phyloP scores from a whole-genome alignment of 2,113 vertebrate species.

The Excalfactoria chinensis region DNA sequence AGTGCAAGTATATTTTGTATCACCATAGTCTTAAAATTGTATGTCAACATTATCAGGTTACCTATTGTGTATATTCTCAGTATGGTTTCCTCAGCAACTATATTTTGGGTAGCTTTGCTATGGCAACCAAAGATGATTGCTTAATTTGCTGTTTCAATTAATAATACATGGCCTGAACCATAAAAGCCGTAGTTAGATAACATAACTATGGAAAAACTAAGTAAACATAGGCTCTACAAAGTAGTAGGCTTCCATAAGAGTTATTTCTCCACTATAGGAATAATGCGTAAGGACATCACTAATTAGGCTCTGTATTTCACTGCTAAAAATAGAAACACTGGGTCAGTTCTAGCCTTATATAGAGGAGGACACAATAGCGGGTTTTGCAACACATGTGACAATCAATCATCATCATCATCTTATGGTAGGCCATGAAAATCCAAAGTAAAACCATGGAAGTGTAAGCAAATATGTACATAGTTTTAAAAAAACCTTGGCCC shows the following conservation, averaged over 20 bases:
- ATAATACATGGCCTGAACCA: conserved; percentile 47
- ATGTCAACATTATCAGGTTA: conserved; percentile 58
- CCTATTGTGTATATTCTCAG: conserved; percentile 50
- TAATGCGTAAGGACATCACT: not conserved
- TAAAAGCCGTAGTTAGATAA: conserved; percentile 44
- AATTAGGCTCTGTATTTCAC: conserved; percentile 22
- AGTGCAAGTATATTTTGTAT: not conserved
- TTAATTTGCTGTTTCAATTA: conserved; percentile 68
- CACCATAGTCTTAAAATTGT: not conserved
- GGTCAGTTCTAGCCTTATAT: not conserved
- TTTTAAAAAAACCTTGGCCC: not conserved
- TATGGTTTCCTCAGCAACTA: conserved; percentile 72
- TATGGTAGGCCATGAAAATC: not conserved
- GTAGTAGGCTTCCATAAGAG: conserved; percentile 23
- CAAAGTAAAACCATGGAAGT: not conserved
- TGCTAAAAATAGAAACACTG: conserved; percentile 29
- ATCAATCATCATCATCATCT: not conserved
- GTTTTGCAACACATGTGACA: conserved; percentile 25
- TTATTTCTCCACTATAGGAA: not conserved
- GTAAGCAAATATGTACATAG: not conserved
- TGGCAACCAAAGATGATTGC: conserved; percentile 69
- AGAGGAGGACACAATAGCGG: not conserved
- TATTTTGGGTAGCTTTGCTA: conserved; percentile 67
- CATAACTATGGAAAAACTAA: conserved; percentile 29
- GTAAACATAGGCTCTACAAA: conserved; percentile 48